Evolutionary conservation across 2,113 vertebrate species (phyloP), one percentile per base, ranked within the genome.

Genomic region (Glaucomys volans): DNA sequence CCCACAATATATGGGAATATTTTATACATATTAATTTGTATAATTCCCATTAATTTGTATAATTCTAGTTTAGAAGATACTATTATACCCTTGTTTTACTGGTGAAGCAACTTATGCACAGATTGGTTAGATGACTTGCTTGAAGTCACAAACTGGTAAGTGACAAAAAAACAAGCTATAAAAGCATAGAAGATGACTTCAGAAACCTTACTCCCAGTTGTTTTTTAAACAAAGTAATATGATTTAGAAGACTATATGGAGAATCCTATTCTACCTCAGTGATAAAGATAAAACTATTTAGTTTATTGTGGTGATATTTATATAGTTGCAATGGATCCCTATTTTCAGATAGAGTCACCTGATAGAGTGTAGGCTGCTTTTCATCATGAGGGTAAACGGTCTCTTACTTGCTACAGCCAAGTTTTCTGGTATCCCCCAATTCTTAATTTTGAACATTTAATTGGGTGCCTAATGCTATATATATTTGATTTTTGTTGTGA

Each of bases 401-500:
- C 18, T 75, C 37, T 94, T 88, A 12, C 30, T 76, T 93, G 37
- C 50, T 91, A 47, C 5, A 47, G 4, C 37, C 28, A 64, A 44
- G 66, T 22, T 87, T 94, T 81, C 47, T 62, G 32, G 28, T 80
- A 7, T 54, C 28, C 18, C 66, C 57, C 84, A 75, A 87, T 24
- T 87, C 66, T 94, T 94, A 66, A 71, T 44, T 87, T 13, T 44
- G 35, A 93, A 84, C 17, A 59, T 59, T 35, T 85, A 72, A 81
- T 76, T 95, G 77, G 44, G n/a, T 66, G 32, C 14, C 57, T 87
- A 8, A 14, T 90, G 14, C 57, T 71, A 26, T 64, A 16, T 64
- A 9, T 88, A 85, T 96, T 94, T 95, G 72, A 47, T 35, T 84
- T 89, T 79, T 80, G 57, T 50, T 89, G 22, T 84, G 44, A 52